Conservation (phyloP, 2,797 vertebrate species). For the Helarctos malayanus region DNA sequence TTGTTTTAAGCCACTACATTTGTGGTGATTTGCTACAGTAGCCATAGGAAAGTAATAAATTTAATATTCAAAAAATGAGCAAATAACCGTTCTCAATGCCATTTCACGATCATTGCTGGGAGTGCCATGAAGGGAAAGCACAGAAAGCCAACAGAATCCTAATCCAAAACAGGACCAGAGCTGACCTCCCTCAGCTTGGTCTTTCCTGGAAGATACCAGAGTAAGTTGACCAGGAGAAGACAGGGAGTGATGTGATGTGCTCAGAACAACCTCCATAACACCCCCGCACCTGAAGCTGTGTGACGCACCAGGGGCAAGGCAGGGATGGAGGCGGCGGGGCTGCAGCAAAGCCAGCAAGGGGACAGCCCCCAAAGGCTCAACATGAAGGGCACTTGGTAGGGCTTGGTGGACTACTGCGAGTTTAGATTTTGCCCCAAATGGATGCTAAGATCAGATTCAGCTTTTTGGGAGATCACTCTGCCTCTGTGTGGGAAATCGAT, state of each 20-base stretch:
- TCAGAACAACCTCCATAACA: background rate
- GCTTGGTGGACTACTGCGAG: fast-evolving
- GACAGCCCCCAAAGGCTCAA: background rate
- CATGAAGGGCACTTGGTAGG: background rate
- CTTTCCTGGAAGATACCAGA: background rate
- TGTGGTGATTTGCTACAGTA: background rate
- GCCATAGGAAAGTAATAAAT: background rate
- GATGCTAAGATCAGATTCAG: background rate
- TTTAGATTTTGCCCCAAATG: background rate
- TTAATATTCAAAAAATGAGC: background rate
- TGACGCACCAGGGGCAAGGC: background rate
- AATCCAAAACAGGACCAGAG: background rate
- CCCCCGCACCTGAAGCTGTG: too few species aligned
- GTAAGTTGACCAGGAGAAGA: background rate
- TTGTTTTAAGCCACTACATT: background rate
- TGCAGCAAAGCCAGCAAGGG: background rate
- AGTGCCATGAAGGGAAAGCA: background rate
- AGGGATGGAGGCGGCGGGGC: fast-evolving
- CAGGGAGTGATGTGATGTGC: too few species aligned
- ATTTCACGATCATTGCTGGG: background rate
- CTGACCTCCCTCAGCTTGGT: background rate
- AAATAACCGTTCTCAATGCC: background rate
- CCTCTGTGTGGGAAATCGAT: background rate
- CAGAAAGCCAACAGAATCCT: fast-evolving
- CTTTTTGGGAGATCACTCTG: background rate